phyloP scores from a whole-genome alignment of 2,113 vertebrate genomes.

The Chaenocephalus aceratus region DNA sequence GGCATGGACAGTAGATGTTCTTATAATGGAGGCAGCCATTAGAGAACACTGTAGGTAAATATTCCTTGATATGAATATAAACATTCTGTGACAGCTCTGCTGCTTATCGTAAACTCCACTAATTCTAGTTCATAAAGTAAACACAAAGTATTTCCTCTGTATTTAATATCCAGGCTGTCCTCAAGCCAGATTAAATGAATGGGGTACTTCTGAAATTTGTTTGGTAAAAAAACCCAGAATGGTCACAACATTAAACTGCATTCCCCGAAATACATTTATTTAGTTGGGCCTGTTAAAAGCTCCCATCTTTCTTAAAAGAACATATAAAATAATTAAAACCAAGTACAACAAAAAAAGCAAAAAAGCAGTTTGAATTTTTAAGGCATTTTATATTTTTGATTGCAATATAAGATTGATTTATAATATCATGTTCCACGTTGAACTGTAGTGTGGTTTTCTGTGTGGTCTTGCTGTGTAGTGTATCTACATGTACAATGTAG shows the following conservation, averaged over 20 bases:
- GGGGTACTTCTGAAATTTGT: too few species aligned
- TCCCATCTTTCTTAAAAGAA: neutral
- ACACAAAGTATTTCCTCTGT: constrained; percentile 1
- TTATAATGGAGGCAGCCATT: constrained; percentile 44
- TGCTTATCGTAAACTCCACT: constrained; percentile 10
- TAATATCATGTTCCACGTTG: neutral
- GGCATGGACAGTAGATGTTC: constrained; percentile 23
- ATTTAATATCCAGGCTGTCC: neutral
- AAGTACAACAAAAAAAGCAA: neutral
- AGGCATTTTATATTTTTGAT: constrained; percentile 7
- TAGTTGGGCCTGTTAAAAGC: neutral
- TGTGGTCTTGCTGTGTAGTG: neutral
- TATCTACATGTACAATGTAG: neutral
- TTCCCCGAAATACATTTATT: neutral
- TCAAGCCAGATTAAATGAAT: neutral
- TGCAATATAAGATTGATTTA: neutral
- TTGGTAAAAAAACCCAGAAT: too few species aligned
- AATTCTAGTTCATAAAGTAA: constrained; percentile 9
- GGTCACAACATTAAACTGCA: neutral
- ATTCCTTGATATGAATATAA: constrained; percentile 39
- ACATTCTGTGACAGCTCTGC: constrained; percentile 34
- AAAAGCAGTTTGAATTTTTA: neutral
- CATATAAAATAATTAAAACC: neutral
- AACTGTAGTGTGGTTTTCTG: neutral
- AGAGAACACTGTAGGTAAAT: constrained; percentile 40